Percentiles rank a stretch among this genome's conserved stretches.
These are phyloP conservation scores for Philereme transversata DNA, from an alignment of 2,888 invertebrate species.

Conservation along the genomic window DNA sequence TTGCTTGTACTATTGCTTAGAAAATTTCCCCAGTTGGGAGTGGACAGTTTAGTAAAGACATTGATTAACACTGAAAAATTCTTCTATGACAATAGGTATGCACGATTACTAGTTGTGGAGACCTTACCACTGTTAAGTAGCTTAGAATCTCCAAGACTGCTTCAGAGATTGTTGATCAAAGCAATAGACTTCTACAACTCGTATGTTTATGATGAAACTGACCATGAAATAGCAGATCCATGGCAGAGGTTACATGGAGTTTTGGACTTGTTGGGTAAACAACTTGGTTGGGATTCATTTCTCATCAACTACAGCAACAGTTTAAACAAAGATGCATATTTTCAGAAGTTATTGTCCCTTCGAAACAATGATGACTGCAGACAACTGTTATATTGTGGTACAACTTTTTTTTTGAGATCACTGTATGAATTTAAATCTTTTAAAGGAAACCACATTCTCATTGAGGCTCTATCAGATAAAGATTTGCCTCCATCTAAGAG, in stretches of 20 bases:
- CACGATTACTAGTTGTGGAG: constrained; percentile 92
- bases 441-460: constrained; percentile 76
- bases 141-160: constrained; percentile 85
- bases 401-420: constrained; percentile 89
- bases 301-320: constrained; percentile 86
- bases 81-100: constrained; percentile 90
- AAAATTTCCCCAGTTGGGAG: constrained; percentile 94
- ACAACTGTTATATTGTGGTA: constrained; percentile 89
- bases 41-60: constrained; percentile 93
- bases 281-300: constrained; percentile 92
- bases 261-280: constrained; percentile 90
- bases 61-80: constrained; percentile 93
- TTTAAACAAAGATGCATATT: constrained; percentile 89
- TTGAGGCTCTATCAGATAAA: constrained; percentile 79
- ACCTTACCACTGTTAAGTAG: constrained; percentile 91
- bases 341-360: constrained; percentile 87
- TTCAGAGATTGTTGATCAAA: constrained; percentile 89
- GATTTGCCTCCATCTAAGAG: constrained; percentile 85
- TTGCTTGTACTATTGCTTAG: constrained; percentile 91
- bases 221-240: constrained; percentile 88
- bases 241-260: constrained; percentile 93
- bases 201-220: constrained; percentile 81
- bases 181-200: constrained; percentile 90
- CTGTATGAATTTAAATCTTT: constrained; percentile 87
- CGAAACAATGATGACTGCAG: constrained; percentile 84